Percentiles rank a stretch among this genome's conserved stretches.
Evolutionary conservation across 92 coral and sea anemone species (phyloP).

Genomic region (Phenganax subtilis): DNA sequence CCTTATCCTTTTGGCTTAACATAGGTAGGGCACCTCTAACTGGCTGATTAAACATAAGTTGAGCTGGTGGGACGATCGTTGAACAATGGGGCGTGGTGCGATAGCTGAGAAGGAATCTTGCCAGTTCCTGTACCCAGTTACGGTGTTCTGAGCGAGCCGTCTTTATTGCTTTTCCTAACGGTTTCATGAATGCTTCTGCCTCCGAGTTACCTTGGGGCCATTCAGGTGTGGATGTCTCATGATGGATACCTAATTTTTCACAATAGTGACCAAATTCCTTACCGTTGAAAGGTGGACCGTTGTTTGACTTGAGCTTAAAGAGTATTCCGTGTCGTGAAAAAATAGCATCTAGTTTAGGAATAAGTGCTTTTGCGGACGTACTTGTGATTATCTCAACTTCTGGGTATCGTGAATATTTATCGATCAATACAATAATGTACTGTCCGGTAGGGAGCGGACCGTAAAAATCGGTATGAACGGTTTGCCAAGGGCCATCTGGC

Average conservation of each 20-base stretch:
- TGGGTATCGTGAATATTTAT: no score
- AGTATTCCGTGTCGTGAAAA: slow-evolving; percentile 41
- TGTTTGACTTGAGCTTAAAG: slow-evolving; percentile 24
- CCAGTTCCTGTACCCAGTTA: no score
- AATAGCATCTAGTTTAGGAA: slow-evolving; percentile 33
- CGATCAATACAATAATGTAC: no score
- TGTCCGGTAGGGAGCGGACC: no score
- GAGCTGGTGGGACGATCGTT: no score
- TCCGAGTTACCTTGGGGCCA: slow-evolving; percentile 41
- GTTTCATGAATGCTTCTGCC: slow-evolving; percentile 31
- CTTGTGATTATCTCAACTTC: slow-evolving; percentile 52
- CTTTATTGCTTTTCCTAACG: slow-evolving; percentile 31
- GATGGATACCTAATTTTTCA: slow-evolving; percentile 15
- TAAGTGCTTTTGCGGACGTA: slow-evolving; percentile 12
- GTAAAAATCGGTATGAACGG: no score
- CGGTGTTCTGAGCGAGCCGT: no score
- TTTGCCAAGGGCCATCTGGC: slow-evolving; percentile 53
- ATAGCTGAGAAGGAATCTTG: no score
- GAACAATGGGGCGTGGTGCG: no score
- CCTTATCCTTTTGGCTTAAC: no score
- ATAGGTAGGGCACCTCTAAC: no score
- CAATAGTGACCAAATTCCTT: slow-evolving; percentile 32
- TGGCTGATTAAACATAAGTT: no score
- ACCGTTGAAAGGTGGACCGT: slow-evolving; percentile 43
- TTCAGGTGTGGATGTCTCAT: slow-evolving; percentile 30